Evolutionary conservation across 2,113 vertebrate species (phyloP), one percentile per base, ranked within the genome.

Genomic region (Galeopterus variegatus): DNA sequence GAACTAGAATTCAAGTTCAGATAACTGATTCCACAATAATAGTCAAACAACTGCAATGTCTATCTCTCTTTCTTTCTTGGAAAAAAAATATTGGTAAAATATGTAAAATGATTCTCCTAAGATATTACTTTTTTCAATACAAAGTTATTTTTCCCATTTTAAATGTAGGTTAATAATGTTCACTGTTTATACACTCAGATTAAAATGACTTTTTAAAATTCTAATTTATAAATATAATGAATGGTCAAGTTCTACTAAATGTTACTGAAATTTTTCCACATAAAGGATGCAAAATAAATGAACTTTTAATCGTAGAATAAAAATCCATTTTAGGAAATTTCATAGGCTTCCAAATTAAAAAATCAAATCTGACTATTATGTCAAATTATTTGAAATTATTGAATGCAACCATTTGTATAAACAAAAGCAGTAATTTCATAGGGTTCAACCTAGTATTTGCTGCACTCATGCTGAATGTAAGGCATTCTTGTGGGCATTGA

Each of bases 191-290:
- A 45, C 2, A 19, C 8, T 72, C 69, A 85, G 12, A 76, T 84
- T 62, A 88, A 95, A 73, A 72, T 73, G 9, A 33, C 21, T 90
- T 92, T 52, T 92, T 72, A 87, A 54, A 82, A 33, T 65, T 90
- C 19, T 62, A 73, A 60, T 73, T 80, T 83, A 77, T 58, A 52
- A 31, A 84, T 48, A 14, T 48, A 82, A 88, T n/a, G 19, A 82
- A 88, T n/a, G 19, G 21, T 76, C 67, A 86, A 97, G 31, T 12
- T 83, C 45, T 76, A 60, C 72, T 93, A 93, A 87, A 56, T 48
- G 67, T 48, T 85, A 90, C 3, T 87, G 26, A 45, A 90, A 77
- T 52, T 85, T 84, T 93, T 93, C 26, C 54, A 80, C 8, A 67
- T 67, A 14, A 83, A 90, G 12, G 23, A 64, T 81, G 31, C 33